Percentiles rank a stretch among this genome's conserved stretches.
Evolutionary conservation across 2,797 vertebrate genomes (phyloP).

Genomic region (Coccyzus lansbergi): DNA sequence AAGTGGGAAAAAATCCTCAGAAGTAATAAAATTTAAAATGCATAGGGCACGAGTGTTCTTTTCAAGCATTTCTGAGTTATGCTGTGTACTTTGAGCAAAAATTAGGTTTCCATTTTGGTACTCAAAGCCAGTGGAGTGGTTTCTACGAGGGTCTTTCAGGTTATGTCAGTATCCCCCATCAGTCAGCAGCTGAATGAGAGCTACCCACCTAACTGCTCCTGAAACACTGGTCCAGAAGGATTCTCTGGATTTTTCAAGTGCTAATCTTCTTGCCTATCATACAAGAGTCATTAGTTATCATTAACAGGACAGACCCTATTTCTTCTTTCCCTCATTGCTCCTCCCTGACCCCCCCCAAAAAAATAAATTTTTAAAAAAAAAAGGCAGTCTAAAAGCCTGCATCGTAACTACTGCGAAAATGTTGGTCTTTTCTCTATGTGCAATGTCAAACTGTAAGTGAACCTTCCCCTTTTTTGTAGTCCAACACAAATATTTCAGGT

Average conservation of each 20-base stretch:
- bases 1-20: neutral
- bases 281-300: neutral
- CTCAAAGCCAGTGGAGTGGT: neutral
- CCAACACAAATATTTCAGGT: neutral
- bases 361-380: neutral
- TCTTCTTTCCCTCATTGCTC: neutral
- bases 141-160: neutral
- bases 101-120: neutral
- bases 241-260: neutral
- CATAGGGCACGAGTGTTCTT: neutral
- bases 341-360: rapidly evolving
- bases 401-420: neutral
- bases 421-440: neutral
- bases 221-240: neutral
- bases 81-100: neutral
- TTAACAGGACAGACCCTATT: neutral
- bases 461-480: neutral
- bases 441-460: neutral
- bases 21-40: neutral
- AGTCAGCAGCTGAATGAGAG: neutral
- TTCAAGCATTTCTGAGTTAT: neutral
- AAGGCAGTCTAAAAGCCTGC: neutral
- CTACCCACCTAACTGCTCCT: neutral
- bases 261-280: neutral
- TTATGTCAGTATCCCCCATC: neutral